These are phyloP conservation scores for Uria aalge DNA, from an alignment of 2,113 vertebrate genomes.

Conservation along the genomic window DNA sequence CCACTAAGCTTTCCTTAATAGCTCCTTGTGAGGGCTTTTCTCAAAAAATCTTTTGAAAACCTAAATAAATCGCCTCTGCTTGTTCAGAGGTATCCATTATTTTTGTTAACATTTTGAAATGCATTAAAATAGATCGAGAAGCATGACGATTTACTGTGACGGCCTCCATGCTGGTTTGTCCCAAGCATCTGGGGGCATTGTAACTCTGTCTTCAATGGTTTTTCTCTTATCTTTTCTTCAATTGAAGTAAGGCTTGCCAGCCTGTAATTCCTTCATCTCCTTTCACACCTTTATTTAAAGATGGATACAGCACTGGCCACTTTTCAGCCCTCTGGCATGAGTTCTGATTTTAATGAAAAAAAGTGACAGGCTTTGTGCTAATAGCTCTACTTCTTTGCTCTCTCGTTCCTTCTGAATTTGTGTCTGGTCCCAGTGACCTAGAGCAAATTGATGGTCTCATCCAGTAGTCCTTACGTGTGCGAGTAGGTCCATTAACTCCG, in stretches of 20 bases:
- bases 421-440: constrained; percentile 39
- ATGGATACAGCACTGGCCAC: constrained; percentile 13
- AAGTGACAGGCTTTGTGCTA: constrained; percentile 55
- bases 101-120: constrained; percentile 40
- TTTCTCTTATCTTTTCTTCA: constrained; percentile 49
- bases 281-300: constrained; percentile 35
- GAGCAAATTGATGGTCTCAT: constrained; percentile 42
- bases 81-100: neutral
- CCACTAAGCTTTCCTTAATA: constrained; percentile 53
- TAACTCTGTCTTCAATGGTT: constrained; percentile 6
- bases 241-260: neutral
- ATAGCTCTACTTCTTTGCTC: constrained; percentile 32
- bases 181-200: constrained; percentile 3
- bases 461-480: neutral
- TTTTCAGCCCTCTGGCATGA: constrained; percentile 19
- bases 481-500: constrained; percentile 30
- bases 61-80: constrained; percentile 32
- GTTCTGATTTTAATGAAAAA: constrained; percentile 56
- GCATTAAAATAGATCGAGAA: neutral
- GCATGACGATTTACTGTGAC: neutral
- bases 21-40: constrained; percentile 12
- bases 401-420: constrained; percentile 36
- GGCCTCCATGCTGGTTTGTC: constrained; percentile 20
- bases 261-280: constrained; percentile 26
- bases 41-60: constrained; percentile 39